A percentile compares a stretch with the other conserved stretches of the same genome.
Conservation (phyloP, 2,888 invertebrate species). For the Thera obeliscata region DNA sequence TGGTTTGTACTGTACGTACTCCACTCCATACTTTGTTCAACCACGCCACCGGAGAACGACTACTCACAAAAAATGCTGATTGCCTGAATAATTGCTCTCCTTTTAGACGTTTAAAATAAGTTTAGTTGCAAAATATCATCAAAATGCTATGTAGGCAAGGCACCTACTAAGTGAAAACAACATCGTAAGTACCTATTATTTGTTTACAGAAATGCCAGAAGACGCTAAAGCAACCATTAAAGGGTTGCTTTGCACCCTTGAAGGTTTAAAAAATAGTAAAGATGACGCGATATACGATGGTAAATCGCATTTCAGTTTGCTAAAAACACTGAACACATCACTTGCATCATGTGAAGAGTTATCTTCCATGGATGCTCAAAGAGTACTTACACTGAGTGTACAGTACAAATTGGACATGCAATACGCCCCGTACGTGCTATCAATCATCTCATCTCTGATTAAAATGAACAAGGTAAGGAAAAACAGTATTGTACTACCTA, state of each 20-base stretch:
- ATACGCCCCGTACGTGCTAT: slow-evolving; percentile 16
- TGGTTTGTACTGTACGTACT: too few species aligned
- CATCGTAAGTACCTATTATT: slow-evolving; percentile 4
- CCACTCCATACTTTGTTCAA: neutral
- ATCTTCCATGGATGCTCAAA: slow-evolving; percentile 16
- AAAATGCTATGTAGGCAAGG: neutral
- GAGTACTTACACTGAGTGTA: slow-evolving; percentile 44
- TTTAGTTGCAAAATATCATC: neutral
- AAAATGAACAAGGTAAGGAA: slow-evolving; percentile 22
- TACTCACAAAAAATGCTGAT: slow-evolving; percentile 17
- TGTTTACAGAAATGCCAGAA: slow-evolving; percentile 34
- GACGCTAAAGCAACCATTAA: slow-evolving; percentile 11
- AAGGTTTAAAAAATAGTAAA: slow-evolving; percentile 12
- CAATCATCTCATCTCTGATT: slow-evolving; percentile 23
- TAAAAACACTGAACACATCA: slow-evolving; percentile 13
- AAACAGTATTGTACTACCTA: neutral
- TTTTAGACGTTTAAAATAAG: slow-evolving; percentile 1
- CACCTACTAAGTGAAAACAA: neutral
- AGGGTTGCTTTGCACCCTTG: slow-evolving; percentile 14
- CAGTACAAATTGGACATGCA: slow-evolving; percentile 30
- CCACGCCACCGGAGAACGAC: neutral
- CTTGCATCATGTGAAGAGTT: slow-evolving; percentile 10
- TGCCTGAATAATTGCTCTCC: slow-evolving; percentile 13
- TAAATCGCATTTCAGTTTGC: slow-evolving; percentile 11
- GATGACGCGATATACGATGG: slow-evolving; percentile 16